Base-by-base conservation (phyloP, 1,140 invertebrate species). In the Gerris buenoi region DNA sequence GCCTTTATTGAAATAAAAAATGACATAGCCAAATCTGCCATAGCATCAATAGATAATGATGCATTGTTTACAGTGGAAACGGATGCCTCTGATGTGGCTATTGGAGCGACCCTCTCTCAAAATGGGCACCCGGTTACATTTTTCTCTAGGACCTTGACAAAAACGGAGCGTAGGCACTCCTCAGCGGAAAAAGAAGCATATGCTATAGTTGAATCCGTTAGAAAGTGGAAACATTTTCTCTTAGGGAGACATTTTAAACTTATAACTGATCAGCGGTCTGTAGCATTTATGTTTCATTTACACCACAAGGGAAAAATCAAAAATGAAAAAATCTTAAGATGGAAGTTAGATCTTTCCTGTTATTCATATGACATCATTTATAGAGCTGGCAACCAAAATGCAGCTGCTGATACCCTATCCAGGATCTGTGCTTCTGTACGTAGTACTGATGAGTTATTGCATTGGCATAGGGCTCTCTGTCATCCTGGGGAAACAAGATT, bases 191-290 rank as follows among this genome's bases (percentile, higher is more conserved):
- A 65, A 26, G 64, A 65, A 25, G 64, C n/a, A n/a, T n/a, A n/a
- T n/a, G n/a, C n/a, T n/a, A n/a, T n/a, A n/a, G 25, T 26, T 63
- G 25, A 26, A 23, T 10, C 23, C 15, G 66, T 81, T 46, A 68
- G 73, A 58, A 79, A 79, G 67, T 83, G 71, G 72, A 65, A 64
- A 27, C 68, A 71, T 56, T 70, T 61, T 59, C 64, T 73, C 13
- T 27, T 72, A 13, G 70, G 70, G 2, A 29, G 63, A 22, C 66
- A 71, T 61, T 74, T 74, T 68, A 57, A 58, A 29, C 23, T 74
- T 2, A 70, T 74, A 15, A 72, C 71, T 18, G 70, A 72, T 63
- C 70, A 74, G 64, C 14, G 58, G 46, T 72, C 68, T 25, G 68
- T 73, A 1, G n/a, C 46, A 56, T 56, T 56, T 56, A 56, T 56